phyloP scores from a whole-genome alignment of 2,797 vertebrate species.

The Hirundo rustica region DNA sequence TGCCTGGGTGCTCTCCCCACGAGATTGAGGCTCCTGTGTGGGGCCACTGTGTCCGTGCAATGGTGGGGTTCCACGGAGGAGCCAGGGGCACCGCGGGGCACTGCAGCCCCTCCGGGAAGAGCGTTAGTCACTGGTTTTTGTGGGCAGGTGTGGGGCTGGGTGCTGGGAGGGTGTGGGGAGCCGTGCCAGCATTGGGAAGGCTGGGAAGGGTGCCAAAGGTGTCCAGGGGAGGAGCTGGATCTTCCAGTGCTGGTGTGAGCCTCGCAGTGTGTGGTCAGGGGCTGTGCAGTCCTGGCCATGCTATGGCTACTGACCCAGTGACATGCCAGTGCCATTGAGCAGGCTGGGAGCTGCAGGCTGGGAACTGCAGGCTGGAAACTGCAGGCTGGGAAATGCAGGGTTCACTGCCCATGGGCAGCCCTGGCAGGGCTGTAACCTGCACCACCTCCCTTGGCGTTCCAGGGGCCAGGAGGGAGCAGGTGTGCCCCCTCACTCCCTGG shows the following conservation, averaged over 20 bases:
- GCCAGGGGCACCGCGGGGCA: neutral
- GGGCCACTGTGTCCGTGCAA: neutral
- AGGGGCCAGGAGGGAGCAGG: neutral
- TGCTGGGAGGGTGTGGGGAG: neutral
- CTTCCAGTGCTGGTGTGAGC: neutral
- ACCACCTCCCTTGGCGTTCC: accelerated
- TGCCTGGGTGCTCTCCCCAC: neutral
- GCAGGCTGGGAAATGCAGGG: no score
- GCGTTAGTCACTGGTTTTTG: neutral
- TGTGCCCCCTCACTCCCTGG: neutral
- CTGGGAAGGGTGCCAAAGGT: neutral
- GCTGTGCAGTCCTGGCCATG: neutral
- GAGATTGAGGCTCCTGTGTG: accelerated
- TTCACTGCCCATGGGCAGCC: neutral
- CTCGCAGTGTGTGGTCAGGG: accelerated
- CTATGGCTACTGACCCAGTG: accelerated
- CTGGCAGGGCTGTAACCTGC: neutral
- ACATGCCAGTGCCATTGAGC: accelerated
- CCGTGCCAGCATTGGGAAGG: accelerated
- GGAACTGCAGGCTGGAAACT: no score
- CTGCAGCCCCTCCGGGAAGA: neutral
- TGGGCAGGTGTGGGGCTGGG: neutral
- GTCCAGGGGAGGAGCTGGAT: neutral
- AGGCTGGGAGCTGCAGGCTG: neutral
- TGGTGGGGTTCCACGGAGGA: accelerated